Conservation (phyloP, 2,797 vertebrate genomes). For the Enteromius viviparus region DNA sequence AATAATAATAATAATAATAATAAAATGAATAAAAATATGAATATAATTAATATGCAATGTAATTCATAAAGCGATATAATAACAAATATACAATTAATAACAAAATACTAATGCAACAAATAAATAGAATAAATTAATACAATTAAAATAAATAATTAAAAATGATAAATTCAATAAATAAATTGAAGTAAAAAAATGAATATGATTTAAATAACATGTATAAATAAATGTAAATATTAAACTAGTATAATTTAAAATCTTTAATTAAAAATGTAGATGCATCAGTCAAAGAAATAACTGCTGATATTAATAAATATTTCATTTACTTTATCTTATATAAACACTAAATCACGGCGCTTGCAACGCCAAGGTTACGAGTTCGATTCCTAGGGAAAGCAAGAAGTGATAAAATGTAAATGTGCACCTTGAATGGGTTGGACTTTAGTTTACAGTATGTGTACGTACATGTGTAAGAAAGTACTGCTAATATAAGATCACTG, state of each 20-base stretch:
- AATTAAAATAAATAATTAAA: not conserved
- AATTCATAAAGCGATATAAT: no score
- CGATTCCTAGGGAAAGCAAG: not conserved
- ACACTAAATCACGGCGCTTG: not conserved
- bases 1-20: no score
- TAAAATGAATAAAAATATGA: no score
- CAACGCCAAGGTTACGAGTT: not conserved
- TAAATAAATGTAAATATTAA: not conserved
- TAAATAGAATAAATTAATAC: not conserved
- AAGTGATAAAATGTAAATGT: not conserved
- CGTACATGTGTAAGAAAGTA: no score
- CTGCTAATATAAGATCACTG: no score
- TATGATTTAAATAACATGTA: not conserved
- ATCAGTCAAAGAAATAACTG: not conserved
- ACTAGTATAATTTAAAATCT: not conserved
- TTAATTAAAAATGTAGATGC: not conserved
- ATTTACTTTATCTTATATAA: not conserved
- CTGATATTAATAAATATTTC: not conserved
- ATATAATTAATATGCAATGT: no score
- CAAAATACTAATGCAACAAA: not conserved
- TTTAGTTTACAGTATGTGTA: no score
- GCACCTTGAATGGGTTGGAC: not conserved
- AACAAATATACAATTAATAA: not conserved
- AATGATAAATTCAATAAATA: not conserved
- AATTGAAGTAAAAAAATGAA: not conserved